phyloP scores from a whole-genome alignment of 1,140 invertebrate species.

The Kradibia gibbosae region DNA sequence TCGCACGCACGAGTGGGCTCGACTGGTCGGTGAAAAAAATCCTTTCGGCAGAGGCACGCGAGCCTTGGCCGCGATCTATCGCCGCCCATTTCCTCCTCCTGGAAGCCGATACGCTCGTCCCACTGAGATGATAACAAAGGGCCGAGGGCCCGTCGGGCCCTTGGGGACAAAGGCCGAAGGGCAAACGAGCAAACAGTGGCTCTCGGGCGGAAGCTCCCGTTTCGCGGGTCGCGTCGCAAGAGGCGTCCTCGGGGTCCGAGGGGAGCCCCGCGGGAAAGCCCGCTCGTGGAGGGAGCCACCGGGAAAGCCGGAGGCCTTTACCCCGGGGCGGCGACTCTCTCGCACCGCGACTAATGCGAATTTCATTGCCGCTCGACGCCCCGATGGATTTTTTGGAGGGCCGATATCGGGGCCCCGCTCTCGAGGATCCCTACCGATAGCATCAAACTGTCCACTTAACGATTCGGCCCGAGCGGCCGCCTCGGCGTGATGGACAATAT shows the following conservation, averaged over 20 bases:
- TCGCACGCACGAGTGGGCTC: neutral
- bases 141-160: neutral
- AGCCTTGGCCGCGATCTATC: neutral
- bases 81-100: conserved; percentile 39
- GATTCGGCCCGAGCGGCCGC: neutral
- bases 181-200: neutral
- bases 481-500: neutral
- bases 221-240: neutral
- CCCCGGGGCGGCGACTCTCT: too few relatives aligned
- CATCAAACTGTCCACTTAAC: neutral
- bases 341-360: conserved; percentile 1
- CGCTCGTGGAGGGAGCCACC: neutral
- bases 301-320: neutral
- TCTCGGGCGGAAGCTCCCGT: conserved; percentile 28
- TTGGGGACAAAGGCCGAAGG: neutral
- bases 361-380: neutral
- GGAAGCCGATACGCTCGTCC: neutral
- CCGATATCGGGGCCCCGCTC: neutral
- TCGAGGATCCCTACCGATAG: neutral
- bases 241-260: neutral
- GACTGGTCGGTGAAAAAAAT: conserved; percentile 16
- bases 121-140: neutral
- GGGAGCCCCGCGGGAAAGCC: neutral
- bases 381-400: neutral
- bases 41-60: neutral